Evolutionary conservation across 2,797 vertebrate genomes (phyloP), one percentile per base, ranked within the genome.

Genomic region (Heliangelus exortis): DNA sequence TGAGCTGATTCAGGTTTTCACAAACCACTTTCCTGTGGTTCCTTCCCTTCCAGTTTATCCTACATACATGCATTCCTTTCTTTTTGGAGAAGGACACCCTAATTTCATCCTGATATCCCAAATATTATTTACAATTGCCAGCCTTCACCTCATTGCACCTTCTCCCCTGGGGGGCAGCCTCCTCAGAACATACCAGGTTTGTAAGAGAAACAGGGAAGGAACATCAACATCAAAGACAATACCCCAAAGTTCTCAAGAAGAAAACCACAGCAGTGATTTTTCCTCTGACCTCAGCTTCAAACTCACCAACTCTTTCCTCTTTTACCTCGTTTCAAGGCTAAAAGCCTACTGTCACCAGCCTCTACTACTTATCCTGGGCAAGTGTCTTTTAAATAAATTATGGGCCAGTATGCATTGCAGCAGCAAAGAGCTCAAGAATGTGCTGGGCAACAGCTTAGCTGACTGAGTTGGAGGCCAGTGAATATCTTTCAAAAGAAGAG

Each of bases 171-270:
- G 0, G 14, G 11, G 14, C 4, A 25, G 12, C 8, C 6, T 87
- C 21, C 4, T 26, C 16, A 65, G 23, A 77, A 55, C 20, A 68
- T 29, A 15, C 29, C 0, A 1, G 12, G 21, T 51, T 26, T 73
- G 18, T 19, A 74, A 77, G 22, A 84, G 33, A 67, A 43, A 74
- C 53, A 26, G 15, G 8, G 41, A 87, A 83, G 23, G 47, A 47
- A 58, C 26, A 29, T 1, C 0, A 0, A 18, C 65, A 50, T 68
- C 47, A 61, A 87, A 80, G 21, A 54, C 0, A 0, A 53, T 7
- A 51, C 21, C 9, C 25, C 14, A n/a, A 68, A 77, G 43, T 23
- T 47, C 58, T 74, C 10, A 7, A 57, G 39, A 47, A 76, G 51
- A 92, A 81, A 92, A 26, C 13, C 68, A 75, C 31, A 74, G 53